A percentile compares a stretch with the other conserved stretches of the same genome.
Conservation (phyloP, 2,888 invertebrate species). For the Drosophila phalerata region DNA sequence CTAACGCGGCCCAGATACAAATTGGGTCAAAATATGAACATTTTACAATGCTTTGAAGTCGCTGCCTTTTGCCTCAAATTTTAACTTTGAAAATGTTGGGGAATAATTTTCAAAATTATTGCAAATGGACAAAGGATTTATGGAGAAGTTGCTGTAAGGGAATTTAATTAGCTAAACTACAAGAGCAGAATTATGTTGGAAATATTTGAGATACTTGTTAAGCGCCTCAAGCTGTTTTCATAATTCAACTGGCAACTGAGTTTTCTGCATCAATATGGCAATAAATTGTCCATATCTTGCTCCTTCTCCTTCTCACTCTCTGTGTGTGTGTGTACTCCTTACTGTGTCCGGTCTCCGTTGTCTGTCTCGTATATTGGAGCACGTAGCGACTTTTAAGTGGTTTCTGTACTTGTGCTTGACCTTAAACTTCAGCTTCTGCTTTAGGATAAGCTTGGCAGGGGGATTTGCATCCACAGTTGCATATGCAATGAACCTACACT, state of each 20-base stretch:
- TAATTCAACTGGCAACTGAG: conserved; percentile 68
- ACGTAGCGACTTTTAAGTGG: conserved; percentile 68
- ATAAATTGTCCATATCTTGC: conserved; percentile 49
- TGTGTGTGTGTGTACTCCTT: neutral
- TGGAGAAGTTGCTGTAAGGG: conserved; percentile 6
- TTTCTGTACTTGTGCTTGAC: conserved; percentile 65
- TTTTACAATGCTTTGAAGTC: conserved; percentile 69
- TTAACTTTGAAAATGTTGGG: conserved; percentile 51
- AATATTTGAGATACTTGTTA: neutral
- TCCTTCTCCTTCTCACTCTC: neutral
- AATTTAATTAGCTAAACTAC: conserved; percentile 46
- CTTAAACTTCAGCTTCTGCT: conserved; percentile 67
- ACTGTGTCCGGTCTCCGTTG: conserved; percentile 23
- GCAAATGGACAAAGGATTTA: conserved; percentile 4
- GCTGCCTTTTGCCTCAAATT: conserved; percentile 6
- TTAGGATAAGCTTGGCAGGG: conserved; percentile 20
- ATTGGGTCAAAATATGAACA: conserved; percentile 65
- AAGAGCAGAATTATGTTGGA: conserved; percentile 7
- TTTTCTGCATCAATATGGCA: conserved; percentile 68
- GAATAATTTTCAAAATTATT: neutral
- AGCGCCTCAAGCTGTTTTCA: conserved; percentile 52
- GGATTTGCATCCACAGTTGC: conserved; percentile 49
- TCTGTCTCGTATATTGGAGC: conserved; percentile 28
- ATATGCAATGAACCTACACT: conserved; percentile 16
- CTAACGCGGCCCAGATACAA: conserved; percentile 43